Percentiles rank a stretch among this genome's conserved stretches.
Evolutionary conservation across 1,140 invertebrate genomes (phyloP).

Genomic region (Eurosta solidaginis): DNA sequence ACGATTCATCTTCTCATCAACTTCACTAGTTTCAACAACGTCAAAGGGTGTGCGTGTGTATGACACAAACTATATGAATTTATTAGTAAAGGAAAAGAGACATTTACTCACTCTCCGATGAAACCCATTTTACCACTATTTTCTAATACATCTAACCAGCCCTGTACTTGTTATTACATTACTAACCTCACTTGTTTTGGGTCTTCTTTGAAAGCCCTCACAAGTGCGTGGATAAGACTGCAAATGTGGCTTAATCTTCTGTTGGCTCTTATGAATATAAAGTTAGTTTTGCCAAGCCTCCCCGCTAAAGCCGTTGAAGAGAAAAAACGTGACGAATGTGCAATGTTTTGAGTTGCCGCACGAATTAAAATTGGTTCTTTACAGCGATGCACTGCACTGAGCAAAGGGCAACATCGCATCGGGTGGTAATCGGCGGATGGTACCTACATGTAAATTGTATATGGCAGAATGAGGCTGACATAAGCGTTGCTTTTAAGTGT

Average conservation of each 20-base stretch:
- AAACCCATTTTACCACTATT: too few species aligned
- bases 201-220: neutral
- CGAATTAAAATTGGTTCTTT: constrained; percentile 14
- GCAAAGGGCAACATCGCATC: neutral
- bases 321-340: constrained; percentile 26
- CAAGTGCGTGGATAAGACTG: neutral
- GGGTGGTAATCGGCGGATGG: neutral
- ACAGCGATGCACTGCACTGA: neutral
- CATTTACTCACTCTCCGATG: too few species aligned
- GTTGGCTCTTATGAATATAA: neutral
- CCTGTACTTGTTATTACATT: too few species aligned
- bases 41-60: too few species aligned
- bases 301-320: neutral
- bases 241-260: neutral
- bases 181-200: neutral
- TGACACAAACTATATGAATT: too few species aligned
- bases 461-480: neutral
- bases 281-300: neutral
- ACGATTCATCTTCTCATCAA: too few species aligned
- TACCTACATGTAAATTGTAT: neutral
- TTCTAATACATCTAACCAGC: too few species aligned
- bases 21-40: too few species aligned
- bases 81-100: too few species aligned
- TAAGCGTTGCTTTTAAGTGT: too few species aligned
- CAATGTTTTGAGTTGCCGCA: neutral